Base-by-base conservation (phyloP, 2,113 vertebrate genomes). In the Tiliqua scincoides region DNA sequence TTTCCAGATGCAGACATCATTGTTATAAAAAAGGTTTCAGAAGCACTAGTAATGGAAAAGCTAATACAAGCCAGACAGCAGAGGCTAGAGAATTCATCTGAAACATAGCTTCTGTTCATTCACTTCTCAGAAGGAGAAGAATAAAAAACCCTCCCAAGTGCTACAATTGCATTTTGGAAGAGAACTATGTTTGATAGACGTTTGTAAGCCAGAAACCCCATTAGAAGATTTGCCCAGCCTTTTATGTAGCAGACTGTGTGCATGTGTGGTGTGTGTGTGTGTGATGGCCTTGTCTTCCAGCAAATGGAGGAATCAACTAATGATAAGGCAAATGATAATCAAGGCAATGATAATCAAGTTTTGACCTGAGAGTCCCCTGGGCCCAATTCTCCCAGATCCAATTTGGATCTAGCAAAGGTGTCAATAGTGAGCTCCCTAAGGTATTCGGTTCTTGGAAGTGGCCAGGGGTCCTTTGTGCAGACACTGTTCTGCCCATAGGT, bases 61-160 rank as follows among this genome's bases (percentile, higher is more conserved):
- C 87, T 92, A 93, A 88, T 82, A 90, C 63, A 88, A 91, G 81
- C 87, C 68, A 93, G 91, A 90, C 85, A 88, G 80, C n/a, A 71
- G 61, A 79, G 75, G 90, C 90, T 79, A 72, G 71, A 92, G 80
- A 83, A 78, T 80, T 90, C 15, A 91, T 88, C 88, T 43, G 86
- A 94, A 92, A 93, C 89, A 81, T 62, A 89, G 70, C 87, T 94
- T 86, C 92, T 94, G 82, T 94, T 94, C 89, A 88, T 84, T 91
- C 73, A 87, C 68, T 91, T 93, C 87, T 88, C 80, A 94, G 87
- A 83, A 93, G 93, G 93, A 83, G 62, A 91, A 94, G 85, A 4
- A 48, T n/a, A n/a, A n/a, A 4, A 48, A 4, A 48, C 43, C 90
- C 61, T 90, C 92, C 57, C 68, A 79, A 76, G 82, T 89, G 82